These are phyloP conservation scores for Tetragnatha versicolor DNA, from an alignment of 1,140 invertebrate species.

Conservation along the genomic window DNA sequence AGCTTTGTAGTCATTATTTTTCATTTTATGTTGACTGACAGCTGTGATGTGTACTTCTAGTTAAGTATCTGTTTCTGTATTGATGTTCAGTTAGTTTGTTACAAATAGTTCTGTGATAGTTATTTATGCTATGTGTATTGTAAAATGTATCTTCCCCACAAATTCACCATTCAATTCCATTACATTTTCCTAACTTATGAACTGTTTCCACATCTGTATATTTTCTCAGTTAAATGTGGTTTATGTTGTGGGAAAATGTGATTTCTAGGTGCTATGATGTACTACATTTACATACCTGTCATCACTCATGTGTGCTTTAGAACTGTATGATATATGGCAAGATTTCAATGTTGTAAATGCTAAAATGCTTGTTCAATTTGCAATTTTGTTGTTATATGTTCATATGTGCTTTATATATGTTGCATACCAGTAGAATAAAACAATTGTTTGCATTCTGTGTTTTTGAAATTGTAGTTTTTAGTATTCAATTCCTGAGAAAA, in stretches of 20 bases:
- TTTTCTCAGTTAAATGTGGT: too few relatives aligned
- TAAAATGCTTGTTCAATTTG: conserved; percentile 2
- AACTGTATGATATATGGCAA: background rate
- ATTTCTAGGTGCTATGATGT: conserved; percentile 10
- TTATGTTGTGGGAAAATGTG: background rate
- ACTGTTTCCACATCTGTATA: background rate
- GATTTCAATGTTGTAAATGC: conserved; percentile 11
- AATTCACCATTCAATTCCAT: too few relatives aligned
- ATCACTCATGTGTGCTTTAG: background rate
- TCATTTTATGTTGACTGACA: background rate
- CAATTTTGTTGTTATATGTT: conserved; percentile 1
- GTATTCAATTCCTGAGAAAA: too few relatives aligned
- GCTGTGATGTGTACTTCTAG: conserved; percentile 27
- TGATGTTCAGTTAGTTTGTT: background rate
- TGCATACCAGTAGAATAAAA: conserved; percentile 20
- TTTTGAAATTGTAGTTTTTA: too few relatives aligned
- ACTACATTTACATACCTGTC: background rate
- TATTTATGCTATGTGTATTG: background rate
- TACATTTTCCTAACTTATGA: too few relatives aligned
- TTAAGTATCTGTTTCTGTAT: background rate
- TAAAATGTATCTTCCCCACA: too few relatives aligned
- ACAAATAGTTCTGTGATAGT: conserved; percentile 16
- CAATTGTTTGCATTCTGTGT: too few relatives aligned
- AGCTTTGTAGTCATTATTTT: background rate
- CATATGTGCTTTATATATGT: background rate